phyloP scores from a whole-genome alignment of 2,797 vertebrate species.

The Euthynnus affinis region DNA sequence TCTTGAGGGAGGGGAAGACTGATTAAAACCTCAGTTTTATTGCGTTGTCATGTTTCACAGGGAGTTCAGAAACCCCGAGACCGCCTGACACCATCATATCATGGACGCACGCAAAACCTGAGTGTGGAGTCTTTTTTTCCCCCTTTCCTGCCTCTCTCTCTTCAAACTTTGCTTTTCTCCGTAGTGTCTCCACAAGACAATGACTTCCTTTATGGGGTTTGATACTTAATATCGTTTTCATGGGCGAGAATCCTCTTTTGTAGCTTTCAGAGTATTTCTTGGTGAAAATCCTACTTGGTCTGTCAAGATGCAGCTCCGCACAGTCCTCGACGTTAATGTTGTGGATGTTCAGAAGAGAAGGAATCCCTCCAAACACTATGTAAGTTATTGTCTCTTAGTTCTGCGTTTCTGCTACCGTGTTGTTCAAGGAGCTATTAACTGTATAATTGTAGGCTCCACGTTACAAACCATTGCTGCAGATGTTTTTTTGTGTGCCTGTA shows the following conservation, averaged over 20 bases:
- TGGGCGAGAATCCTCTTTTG: slow-evolving; percentile 50
- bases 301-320: slow-evolving; percentile 89
- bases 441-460: neutral
- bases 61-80: slow-evolving; percentile 47
- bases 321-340: slow-evolving; percentile 91
- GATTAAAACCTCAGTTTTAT: slow-evolving; percentile 55
- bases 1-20: slow-evolving; percentile 60
- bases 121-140: neutral
- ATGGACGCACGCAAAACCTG: slow-evolving; percentile 43
- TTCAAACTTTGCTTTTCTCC: slow-evolving; percentile 10
- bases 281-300: slow-evolving; percentile 28
- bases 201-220: neutral
- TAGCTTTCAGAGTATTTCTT: slow-evolving; percentile 25
- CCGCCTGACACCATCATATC: slow-evolving; percentile 37
- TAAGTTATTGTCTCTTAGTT: slow-evolving; percentile 80
- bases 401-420: neutral
- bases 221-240: slow-evolving; percentile 35
- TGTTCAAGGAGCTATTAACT: neutral
- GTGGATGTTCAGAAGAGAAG: slow-evolving; percentile 95
- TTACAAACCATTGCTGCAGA: neutral
- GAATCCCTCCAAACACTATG: slow-evolving; percentile 95
- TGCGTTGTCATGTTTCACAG: slow-evolving; percentile 72
- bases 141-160: neutral
- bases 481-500: neutral
- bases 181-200: neutral